Evolutionary conservation across 2,888 invertebrate genomes (phyloP).

Genomic region (Archips crataeganus): DNA sequence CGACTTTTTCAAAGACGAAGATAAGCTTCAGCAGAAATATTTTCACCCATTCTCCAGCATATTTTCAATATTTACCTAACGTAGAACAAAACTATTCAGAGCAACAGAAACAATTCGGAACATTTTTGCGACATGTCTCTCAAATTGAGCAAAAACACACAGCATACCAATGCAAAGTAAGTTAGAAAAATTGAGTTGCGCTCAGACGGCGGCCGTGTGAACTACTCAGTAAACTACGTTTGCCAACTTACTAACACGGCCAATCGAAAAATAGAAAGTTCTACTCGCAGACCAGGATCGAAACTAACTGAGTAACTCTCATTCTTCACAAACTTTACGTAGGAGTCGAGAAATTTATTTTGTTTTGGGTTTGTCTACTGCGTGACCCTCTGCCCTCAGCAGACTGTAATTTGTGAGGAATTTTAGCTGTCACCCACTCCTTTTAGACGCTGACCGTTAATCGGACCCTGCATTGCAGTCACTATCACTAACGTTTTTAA

Average conservation of each 20-base stretch:
- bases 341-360: conserved; percentile 73
- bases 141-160: conserved; percentile 22
- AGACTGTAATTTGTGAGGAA: conserved; percentile 34
- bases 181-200: conserved; percentile 70
- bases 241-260: conserved; percentile 78
- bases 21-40: background rate
- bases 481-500: background rate
- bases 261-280: conserved; percentile 85
- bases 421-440: conserved; percentile 3
- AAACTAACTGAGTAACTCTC: conserved; percentile 79
- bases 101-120: background rate
- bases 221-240: conserved; percentile 76
- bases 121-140: conserved; percentile 13
- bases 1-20: background rate
- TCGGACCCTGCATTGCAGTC: background rate
- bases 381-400: conserved; percentile 29
- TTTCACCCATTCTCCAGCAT: background rate
- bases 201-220: conserved; percentile 65
- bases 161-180: conserved; percentile 66
- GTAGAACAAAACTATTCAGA: background rate
- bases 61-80: background rate
- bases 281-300: conserved; percentile 62
- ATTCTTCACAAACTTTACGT: conserved; percentile 77
- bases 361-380: conserved; percentile 63
- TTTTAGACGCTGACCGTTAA: background rate